phyloP scores from a whole-genome alignment of 2,888 invertebrate genomes.

The Flexamia atlantica region DNA sequence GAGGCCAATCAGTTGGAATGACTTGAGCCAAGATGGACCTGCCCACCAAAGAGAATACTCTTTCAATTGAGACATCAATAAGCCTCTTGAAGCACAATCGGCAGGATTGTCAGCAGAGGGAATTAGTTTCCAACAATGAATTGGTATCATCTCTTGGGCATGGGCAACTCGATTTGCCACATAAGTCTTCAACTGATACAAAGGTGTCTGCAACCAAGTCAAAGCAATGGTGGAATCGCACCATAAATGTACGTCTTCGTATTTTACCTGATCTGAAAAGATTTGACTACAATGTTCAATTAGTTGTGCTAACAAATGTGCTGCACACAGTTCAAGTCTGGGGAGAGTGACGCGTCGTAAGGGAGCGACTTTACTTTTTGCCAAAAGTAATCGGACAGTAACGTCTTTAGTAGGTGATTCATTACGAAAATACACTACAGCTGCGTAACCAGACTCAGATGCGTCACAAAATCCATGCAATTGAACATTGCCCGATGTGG shows the following conservation, averaged over 20 bases:
- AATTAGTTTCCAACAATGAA: slow-evolving; percentile 55
- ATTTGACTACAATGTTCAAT: not conserved
- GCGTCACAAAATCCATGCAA: slow-evolving; percentile 56
- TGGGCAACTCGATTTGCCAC: slow-evolving; percentile 54
- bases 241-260: not conserved
- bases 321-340: not conserved
- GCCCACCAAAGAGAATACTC: slow-evolving; percentile 62
- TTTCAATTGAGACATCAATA: slow-evolving; percentile 28
- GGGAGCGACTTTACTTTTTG: slow-evolving; percentile 1
- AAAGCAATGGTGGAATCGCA: slow-evolving; percentile 40
- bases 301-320: slow-evolving; percentile 9
- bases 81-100: slow-evolving; percentile 69
- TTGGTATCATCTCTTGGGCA: slow-evolving; percentile 51
- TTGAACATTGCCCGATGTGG: not conserved
- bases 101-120: slow-evolving; percentile 70
- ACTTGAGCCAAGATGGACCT: slow-evolving; percentile 64
- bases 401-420: not conserved
- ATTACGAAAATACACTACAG: not conserved
- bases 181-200: slow-evolving; percentile 32
- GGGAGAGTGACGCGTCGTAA: not conserved
- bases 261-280: not conserved
- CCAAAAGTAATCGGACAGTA: not conserved
- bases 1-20: slow-evolving; percentile 7
- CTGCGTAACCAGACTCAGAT: slow-evolving; percentile 56
- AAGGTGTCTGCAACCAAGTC: slow-evolving; percentile 33